Conservation (phyloP, 1,140 invertebrate genomes). For the Drosophila auraria region DNA sequence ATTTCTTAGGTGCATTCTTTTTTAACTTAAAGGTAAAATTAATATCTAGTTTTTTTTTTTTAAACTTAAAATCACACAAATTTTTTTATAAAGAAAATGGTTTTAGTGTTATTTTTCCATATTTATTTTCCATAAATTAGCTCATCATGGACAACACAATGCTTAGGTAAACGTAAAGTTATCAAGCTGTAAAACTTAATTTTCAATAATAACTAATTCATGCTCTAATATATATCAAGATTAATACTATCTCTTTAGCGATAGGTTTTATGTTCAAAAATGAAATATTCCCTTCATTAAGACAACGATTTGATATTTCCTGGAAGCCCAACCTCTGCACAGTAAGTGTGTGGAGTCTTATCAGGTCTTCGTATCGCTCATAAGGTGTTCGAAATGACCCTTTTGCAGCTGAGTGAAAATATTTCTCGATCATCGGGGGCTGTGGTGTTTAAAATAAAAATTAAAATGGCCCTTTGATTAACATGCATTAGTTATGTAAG, state of each 20-base stretch:
- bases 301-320: conserved; percentile 8
- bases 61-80: too few relatives aligned
- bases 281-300: conserved; percentile 20
- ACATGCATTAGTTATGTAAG: conserved; percentile 80
- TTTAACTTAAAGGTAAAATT: too few relatives aligned
- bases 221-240: conserved; percentile 10
- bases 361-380: conserved; percentile 33
- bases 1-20: too few relatives aligned
- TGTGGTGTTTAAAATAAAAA: conserved; percentile 49
- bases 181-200: conserved; percentile 5
- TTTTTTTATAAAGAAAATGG: neutral
- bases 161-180: neutral
- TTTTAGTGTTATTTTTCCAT: neutral
- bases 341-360: conserved; percentile 39
- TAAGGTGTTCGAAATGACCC: conserved; percentile 49
- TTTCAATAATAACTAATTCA: conserved; percentile 2
- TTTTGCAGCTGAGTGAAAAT: conserved; percentile 25
- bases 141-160: neutral
- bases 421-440: conserved; percentile 17
- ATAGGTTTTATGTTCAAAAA: conserved; percentile 22
- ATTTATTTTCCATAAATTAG: neutral
- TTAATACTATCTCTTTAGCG: conserved; percentile 1
- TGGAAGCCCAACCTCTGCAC: conserved; percentile 21
- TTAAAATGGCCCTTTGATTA: conserved; percentile 65
- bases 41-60: too few relatives aligned